Evolutionary conservation across 2,888 invertebrate genomes (phyloP), one percentile per base, ranked within the genome.

Genomic region (Polydrusus cervinus): DNA sequence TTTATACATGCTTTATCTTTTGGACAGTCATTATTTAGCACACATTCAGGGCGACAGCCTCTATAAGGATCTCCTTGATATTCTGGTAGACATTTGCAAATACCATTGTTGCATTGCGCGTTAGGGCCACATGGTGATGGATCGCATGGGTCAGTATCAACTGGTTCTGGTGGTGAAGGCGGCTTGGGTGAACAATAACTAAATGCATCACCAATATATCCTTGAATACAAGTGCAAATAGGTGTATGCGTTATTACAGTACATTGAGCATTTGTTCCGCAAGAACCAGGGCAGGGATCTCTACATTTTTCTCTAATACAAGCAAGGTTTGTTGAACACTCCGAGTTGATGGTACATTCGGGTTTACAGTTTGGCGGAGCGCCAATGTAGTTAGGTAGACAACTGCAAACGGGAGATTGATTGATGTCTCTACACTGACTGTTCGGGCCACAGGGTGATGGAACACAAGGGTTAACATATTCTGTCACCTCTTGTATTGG

Each of bases 81-180:
- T 78, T 92, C 92, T 20, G 89, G 84, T 70, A 92, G 82, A 84
- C 94, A 94, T 34, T 90, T 89, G 82, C 94, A 94, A 83, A 90
- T 88, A 0, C 93, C 92, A 81, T 92, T 90, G 62, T 89, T 87
- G 82, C 94, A 95, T 79, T 90, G 89, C 38, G 93, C 90, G 82
- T 94, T 94, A 9, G 93, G 88, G 45, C 93, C 94, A 83, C 94
- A 94, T 0, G 93, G 93, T 18, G 92, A 91, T 47, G 93, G 92
- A 83, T 89, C 89, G 80, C 94, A 94, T 2, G 92, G 92, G 81
- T 92, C 90, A 68, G 89, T 84, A 71, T 84, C 81, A 81, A 88
- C 86, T 13, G 83, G 82, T 79, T 81, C 80, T 55, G 81, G 76
- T 71, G 78, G 81, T 77, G 82, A 81, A 74, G 80, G 83, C 70